These are phyloP conservation scores for Myopa testacea DNA, from an alignment of 2,888 invertebrate species.

Conservation along the genomic window DNA sequence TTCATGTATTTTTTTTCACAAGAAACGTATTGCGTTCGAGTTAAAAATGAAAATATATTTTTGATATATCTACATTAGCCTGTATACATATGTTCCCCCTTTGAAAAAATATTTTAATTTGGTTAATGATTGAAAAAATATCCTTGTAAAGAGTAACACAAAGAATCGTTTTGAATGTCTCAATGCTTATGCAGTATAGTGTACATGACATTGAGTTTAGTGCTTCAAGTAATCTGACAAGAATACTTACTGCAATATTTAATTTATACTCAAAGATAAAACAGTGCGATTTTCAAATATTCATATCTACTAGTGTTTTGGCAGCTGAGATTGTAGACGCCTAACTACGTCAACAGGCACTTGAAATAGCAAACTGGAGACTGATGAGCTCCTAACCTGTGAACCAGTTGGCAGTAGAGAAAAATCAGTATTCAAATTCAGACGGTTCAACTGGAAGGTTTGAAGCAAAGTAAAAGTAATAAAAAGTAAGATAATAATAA, in stretches of 20 bases:
- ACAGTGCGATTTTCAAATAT: slow-evolving; percentile 8
- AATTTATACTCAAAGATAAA: slow-evolving; percentile 30
- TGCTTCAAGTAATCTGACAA: slow-evolving; percentile 9
- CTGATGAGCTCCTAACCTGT: neutral
- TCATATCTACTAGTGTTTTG: neutral
- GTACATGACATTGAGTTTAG: neutral
- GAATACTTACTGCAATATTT: slow-evolving; percentile 16
- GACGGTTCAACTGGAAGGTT: neutral
- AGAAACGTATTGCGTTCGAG: slow-evolving; percentile 3
- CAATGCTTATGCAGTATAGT: neutral
- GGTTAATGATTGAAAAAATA: too few relatives aligned
- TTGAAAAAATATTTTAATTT: too few relatives aligned
- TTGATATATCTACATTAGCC: neutral
- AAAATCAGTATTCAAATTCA: neutral
- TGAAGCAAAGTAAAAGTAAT: neutral
- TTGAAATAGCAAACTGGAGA: neutral
- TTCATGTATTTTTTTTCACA: slow-evolving; percentile 5
- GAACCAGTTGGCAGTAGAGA: neutral
- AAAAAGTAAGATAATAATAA: neutral
- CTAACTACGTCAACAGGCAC: neutral
- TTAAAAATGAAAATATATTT: neutral
- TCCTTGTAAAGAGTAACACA: neutral
- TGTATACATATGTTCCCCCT: neutral
- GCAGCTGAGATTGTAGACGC: neutral
- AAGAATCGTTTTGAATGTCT: too few relatives aligned